These are phyloP conservation scores for Trichoplax adhaerens DNA, from an alignment of 37 sponge, comb jelly and placozoan species.

Conservation along the genomic window DNA sequence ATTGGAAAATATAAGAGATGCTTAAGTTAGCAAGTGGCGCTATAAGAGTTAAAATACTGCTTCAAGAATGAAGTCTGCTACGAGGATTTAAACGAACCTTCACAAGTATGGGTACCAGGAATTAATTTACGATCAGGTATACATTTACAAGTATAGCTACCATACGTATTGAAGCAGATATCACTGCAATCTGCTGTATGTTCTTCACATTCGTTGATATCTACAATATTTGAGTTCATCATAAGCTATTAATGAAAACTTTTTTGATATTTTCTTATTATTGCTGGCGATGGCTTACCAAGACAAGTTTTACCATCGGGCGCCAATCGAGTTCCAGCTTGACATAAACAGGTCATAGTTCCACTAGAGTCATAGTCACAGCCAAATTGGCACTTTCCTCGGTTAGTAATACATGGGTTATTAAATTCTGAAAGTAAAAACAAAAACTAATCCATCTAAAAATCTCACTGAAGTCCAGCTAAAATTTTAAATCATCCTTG, in stretches of 20 bases:
- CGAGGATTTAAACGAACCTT: too few species aligned
- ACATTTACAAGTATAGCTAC: conserved; percentile 22
- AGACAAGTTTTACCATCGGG: not conserved
- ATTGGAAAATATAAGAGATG: too few species aligned
- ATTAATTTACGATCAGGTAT: conserved; percentile 4
- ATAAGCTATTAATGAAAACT: not conserved
- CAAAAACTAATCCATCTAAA: too few species aligned
- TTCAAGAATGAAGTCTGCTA: too few species aligned
- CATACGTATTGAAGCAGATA: conserved; percentile 24
- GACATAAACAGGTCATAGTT: not conserved
- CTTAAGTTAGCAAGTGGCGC: too few species aligned
- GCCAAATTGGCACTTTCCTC: too few species aligned
- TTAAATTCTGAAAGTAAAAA: too few species aligned
- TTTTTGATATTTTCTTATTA: not conserved
- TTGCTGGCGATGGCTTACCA: conserved; percentile 1
- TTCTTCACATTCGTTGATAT: conserved; percentile 40
- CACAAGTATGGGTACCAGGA: too few species aligned
- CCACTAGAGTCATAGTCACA: not conserved
- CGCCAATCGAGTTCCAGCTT: not conserved
- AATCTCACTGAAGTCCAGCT: too few species aligned
- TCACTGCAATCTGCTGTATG: conserved; percentile 17
- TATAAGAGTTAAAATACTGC: too few species aligned
- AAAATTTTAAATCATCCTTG: too few species aligned
- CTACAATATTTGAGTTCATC: conserved; percentile 5
- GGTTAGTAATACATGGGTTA: too few species aligned